Base-by-base conservation (phyloP, 2,888 invertebrate species). In the Odontocerum albicorne region DNA sequence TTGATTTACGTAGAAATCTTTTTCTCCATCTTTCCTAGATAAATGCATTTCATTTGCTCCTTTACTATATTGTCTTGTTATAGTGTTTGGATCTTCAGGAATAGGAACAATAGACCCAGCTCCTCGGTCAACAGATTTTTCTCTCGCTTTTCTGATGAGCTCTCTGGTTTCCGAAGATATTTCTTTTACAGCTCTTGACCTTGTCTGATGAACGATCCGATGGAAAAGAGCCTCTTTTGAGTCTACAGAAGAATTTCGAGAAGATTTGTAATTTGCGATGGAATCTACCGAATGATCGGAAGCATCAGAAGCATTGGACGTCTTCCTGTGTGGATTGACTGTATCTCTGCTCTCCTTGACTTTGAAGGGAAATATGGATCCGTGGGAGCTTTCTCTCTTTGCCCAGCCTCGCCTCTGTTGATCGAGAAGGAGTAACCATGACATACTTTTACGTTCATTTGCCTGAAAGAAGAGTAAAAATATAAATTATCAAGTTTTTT, bases 391-490 rank as follows among this genome's bases (percentile, higher is more conserved):
- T 13, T 58, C 58, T 47, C 60, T 42, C 39, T 52, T 60, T 2
- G 71, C 69, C 78, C 78, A 88, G 40, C 81, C 78, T 1, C 87
- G 75, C 39, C 85, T 77, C 43, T 87, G 85, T 62, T 88, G 72
- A 65, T 88, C 88, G 74, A 84, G 87, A 15, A 88, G 69, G 52
- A 88, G 76, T 15, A 88, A 68, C 85, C 86, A 87, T 2, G 57
- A 38, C 27, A 60, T 44, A 46, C 49, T 58, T 36, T 52, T 57
- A 12, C 56, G 45, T 10, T 35, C 19, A 10, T 32, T 31, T 4
- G 57, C 58, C 60, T 60, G 15, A 17, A 36, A 38, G 15, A 12
- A 7, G 4, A 6, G 4, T 17, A 38, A 33, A 3, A 6, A 33
- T 12, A 33, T 33, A 33, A 33, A 7, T 27, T 27, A 33, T n/a